Conservation (phyloP, 53 echinoderm and acorn worm genomes). For the Hippasteria phrygiana region DNA sequence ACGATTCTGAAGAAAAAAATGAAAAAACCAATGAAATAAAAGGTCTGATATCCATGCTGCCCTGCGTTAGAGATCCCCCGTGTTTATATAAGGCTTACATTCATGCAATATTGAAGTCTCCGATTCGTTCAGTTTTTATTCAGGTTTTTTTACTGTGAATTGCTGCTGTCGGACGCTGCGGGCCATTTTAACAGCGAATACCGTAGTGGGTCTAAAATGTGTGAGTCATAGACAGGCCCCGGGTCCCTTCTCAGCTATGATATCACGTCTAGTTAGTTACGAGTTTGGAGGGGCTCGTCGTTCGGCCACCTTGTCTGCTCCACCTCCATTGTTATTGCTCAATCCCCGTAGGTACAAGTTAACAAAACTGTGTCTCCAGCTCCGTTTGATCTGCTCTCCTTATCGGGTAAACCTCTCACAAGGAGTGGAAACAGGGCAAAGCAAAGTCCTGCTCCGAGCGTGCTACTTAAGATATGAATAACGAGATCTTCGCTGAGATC, state of each 20-base stretch:
- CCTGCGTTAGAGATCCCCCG: background rate
- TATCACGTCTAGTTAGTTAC: constrained; percentile 34
- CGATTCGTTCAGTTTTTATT: constrained; percentile 21
- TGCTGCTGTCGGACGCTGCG: background rate
- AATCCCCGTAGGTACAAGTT: background rate
- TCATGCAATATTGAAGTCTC: constrained; percentile 44
- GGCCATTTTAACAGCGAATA: constrained; percentile 24
- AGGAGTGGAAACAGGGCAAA: background rate
- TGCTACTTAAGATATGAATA: background rate
- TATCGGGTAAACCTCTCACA: constrained; percentile 8
- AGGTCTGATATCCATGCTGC: background rate
- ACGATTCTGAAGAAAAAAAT: background rate
- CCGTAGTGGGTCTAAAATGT: constrained; percentile 46
- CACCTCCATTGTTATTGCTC: constrained; percentile 6
- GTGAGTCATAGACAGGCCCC: constrained; percentile 26
- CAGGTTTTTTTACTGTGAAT: background rate
- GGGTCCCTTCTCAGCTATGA: constrained; percentile 27
- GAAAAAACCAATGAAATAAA: background rate
- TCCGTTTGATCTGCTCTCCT: constrained; percentile 13
- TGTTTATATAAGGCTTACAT: constrained; percentile 53
- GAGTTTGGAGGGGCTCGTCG: background rate
- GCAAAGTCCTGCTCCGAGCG: background rate
- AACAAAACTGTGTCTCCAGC: background rate
- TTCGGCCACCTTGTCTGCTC: background rate
- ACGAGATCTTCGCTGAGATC: background rate